phyloP scores from a whole-genome alignment of 2,113 vertebrate genomes.

The Melanotaenia duboulayi region DNA sequence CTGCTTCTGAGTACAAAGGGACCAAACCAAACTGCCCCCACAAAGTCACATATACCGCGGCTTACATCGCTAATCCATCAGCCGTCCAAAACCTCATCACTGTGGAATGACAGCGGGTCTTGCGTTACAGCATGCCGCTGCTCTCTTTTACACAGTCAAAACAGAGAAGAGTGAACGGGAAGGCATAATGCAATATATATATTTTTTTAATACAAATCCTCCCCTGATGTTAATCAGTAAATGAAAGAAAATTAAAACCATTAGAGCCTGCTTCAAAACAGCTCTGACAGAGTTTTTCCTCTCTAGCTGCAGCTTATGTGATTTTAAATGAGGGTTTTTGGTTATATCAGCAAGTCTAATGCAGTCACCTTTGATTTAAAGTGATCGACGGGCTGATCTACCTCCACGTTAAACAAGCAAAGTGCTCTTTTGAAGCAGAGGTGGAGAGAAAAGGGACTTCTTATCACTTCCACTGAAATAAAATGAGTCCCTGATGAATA shows the following conservation, averaged over 20 bases:
- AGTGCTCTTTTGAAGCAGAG: constrained; percentile 40
- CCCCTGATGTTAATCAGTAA: constrained; percentile 9
- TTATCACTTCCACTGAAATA: constrained; percentile 49
- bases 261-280: not conserved
- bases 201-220: constrained; percentile 13
- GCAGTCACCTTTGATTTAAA: constrained; percentile 50
- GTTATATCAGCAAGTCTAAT: constrained; percentile 49
- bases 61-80: constrained; percentile 64
- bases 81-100: constrained; percentile 53
- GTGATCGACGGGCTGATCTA: constrained; percentile 50
- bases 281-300: constrained; percentile 33
- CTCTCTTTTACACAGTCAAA: constrained; percentile 29
- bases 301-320: constrained; percentile 40
- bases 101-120: constrained; percentile 51
- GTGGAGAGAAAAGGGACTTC: constrained; percentile 24
- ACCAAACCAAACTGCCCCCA: constrained; percentile 46
- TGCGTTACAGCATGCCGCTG: constrained; percentile 21
- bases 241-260: constrained; percentile 10
- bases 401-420: constrained; percentile 42
- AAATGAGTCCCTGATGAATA: constrained; percentile 48
- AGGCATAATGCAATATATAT: constrained; percentile 22
- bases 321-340: constrained; percentile 44
- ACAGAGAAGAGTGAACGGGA: constrained; percentile 17
- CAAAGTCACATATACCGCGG: constrained; percentile 47
- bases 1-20: constrained; percentile 33